Percentiles rank a stretch among this genome's conserved stretches.
phyloP scores from a whole-genome alignment of 92 coral and sea anemone species.

The Actinostola sp. region DNA sequence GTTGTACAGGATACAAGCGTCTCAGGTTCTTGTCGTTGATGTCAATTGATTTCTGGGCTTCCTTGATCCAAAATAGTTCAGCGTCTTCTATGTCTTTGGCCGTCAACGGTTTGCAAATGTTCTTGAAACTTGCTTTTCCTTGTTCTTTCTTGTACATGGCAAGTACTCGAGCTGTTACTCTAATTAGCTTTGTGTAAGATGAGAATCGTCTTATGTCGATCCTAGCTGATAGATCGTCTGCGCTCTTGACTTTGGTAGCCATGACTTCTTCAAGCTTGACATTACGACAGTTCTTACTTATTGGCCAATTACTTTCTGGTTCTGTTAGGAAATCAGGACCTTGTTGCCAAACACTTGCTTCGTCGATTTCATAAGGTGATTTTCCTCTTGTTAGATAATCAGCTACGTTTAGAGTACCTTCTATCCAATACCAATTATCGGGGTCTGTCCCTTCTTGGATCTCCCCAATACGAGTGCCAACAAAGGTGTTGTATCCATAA shows the following conservation, averaged over 20 bases:
- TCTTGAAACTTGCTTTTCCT: no score
- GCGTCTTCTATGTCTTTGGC: no score
- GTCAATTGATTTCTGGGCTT: no score
- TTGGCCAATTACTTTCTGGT: no score
- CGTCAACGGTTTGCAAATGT: no score
- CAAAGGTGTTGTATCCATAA: slow-evolving; percentile 64
- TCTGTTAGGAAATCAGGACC: neutral
- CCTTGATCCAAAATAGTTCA: no score
- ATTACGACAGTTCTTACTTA: neutral
- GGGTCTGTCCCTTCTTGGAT: no score
- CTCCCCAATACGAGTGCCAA: slow-evolving; percentile 47
- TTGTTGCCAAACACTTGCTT: neutral
- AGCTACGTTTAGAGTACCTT: slow-evolving; percentile 23
- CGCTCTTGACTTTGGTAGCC: neutral
- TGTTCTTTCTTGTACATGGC: no score
- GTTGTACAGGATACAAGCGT: neutral
- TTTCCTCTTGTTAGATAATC: slow-evolving; percentile 6
- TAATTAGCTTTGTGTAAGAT: no score
- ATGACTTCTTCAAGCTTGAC: no score
- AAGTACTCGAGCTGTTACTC: no score
- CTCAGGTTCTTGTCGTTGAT: neutral
- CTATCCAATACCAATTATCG: no score
- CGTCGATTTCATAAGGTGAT: neutral
- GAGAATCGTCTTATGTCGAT: neutral
- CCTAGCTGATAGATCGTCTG: neutral